Percentiles rank a stretch among this genome's conserved stretches.
phyloP scores from a whole-genome alignment of 2,888 invertebrate genomes.

The Terebella lapidaria region DNA sequence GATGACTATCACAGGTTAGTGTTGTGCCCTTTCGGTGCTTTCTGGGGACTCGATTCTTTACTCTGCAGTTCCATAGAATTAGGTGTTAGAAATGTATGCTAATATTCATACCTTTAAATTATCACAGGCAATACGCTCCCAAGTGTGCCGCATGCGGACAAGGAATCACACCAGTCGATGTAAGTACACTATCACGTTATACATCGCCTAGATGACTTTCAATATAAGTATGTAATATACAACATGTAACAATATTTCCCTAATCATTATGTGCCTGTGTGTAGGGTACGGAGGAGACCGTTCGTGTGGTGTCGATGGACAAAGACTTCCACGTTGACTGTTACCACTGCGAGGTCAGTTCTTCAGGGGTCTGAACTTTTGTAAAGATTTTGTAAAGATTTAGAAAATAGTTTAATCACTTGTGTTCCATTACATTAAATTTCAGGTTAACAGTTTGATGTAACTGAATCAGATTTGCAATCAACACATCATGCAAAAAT shows the following conservation, averaged over 20 bases:
- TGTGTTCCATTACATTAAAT: not conserved
- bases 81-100: too few relatives aligned
- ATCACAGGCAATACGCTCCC: constrained; percentile 92
- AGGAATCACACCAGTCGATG: constrained; percentile 86
- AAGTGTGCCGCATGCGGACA: constrained; percentile 96
- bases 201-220: too few relatives aligned
- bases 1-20: constrained; percentile 80
- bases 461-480: not conserved
- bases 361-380: constrained; percentile 1
- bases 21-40: too few relatives aligned
- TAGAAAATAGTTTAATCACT: not conserved
- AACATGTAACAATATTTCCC: too few relatives aligned
- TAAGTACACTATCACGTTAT: too few relatives aligned
- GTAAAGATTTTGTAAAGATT: not conserved
- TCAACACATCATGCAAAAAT: too few relatives aligned
- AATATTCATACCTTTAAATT: too few relatives aligned
- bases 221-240: too few relatives aligned
- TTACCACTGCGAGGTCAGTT: constrained; percentile 82
- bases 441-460: not conserved
- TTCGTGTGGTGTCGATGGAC: constrained; percentile 97
- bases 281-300: constrained; percentile 94
- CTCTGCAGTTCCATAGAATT: too few relatives aligned
- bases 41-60: too few relatives aligned
- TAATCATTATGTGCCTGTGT: too few relatives aligned
- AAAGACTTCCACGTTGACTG: constrained; percentile 98